Conservation (phyloP, 2,797 vertebrate genomes). For the Coilia nasus region DNA sequence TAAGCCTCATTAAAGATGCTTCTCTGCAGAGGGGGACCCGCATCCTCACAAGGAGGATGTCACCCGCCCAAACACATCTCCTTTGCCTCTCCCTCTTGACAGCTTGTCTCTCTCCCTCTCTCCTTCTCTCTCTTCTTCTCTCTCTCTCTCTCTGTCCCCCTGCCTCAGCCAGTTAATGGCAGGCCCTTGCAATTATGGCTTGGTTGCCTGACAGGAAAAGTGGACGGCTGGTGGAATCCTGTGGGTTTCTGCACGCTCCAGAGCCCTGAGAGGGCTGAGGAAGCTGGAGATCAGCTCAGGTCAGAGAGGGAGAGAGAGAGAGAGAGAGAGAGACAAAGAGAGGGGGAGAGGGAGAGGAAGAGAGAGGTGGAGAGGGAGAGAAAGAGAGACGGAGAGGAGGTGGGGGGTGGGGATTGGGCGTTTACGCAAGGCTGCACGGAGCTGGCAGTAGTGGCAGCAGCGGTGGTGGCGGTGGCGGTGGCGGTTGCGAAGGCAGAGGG, state of each 20-base stretch:
- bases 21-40: not conserved
- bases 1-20: slow-evolving; percentile 51
- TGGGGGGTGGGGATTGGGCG: not conserved
- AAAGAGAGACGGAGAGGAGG: not conserved
- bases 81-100: not conserved
- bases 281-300: slow-evolving; percentile 31
- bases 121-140: slow-evolving; percentile 16
- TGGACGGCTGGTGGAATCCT: slow-evolving; percentile 21
- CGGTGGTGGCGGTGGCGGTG: not conserved
- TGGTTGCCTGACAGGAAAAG: slow-evolving; percentile 31
- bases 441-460: not conserved
- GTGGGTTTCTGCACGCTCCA: slow-evolving; percentile 21
- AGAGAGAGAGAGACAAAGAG: no score
- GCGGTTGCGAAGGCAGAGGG: not conserved
- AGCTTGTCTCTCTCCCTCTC: not conserved
- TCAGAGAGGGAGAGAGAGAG: slow-evolving; percentile 14
- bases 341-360: not conserved
- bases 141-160: slow-evolving; percentile 31
- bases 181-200: slow-evolving; percentile 19
- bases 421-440: not conserved
- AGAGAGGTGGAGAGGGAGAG: not conserved
- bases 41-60: not conserved
- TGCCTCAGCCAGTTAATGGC: slow-evolving; percentile 2
- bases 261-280: not conserved
- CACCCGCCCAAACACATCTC: slow-evolving; percentile 15